Evolutionary conservation across 2,888 invertebrate genomes (phyloP).

Genomic region (Coecobrya sp.): DNA sequence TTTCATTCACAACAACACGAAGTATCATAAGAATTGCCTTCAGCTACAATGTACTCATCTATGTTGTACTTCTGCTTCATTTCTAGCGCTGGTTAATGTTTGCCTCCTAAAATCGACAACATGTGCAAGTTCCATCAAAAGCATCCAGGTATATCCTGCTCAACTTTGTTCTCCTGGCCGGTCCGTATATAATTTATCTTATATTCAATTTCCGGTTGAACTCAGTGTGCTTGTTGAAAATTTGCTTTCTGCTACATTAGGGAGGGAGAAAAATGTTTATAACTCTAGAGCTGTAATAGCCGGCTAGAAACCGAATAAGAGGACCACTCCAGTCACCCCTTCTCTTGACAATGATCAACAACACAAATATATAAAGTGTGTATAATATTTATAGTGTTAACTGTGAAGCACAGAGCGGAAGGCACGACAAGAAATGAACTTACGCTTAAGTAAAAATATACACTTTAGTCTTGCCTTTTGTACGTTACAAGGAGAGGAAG

Average conservation of each 20-base stretch:
- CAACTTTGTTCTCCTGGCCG: conserved; percentile 52
- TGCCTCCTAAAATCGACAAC: conserved; percentile 31
- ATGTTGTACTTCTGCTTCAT: no score
- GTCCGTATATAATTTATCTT: conserved; percentile 82
- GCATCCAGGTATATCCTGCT: conserved; percentile 16
- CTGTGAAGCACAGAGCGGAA: not conserved
- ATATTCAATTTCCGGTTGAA: conserved; percentile 85
- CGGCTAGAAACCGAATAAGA: not conserved
- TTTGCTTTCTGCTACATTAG: not conserved
- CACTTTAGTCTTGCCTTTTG: not conserved
- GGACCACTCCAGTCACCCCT: conserved; percentile 12
- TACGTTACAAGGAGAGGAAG: not conserved
- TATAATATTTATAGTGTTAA: not conserved
- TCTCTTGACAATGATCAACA: not conserved
- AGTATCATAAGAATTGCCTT: no score
- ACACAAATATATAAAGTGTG: not conserved
- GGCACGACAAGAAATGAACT: not conserved
- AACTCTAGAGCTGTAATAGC: not conserved
- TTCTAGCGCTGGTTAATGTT: no score
- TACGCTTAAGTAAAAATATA: not conserved
- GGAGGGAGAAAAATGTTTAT: not conserved
- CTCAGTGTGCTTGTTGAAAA: conserved; percentile 42
- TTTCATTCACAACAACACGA: no score
- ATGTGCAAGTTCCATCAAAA: conserved; percentile 34
- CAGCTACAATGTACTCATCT: no score